Conservation (phyloP, 2,113 vertebrate genomes). For the Budorcas taxicolor region DNA sequence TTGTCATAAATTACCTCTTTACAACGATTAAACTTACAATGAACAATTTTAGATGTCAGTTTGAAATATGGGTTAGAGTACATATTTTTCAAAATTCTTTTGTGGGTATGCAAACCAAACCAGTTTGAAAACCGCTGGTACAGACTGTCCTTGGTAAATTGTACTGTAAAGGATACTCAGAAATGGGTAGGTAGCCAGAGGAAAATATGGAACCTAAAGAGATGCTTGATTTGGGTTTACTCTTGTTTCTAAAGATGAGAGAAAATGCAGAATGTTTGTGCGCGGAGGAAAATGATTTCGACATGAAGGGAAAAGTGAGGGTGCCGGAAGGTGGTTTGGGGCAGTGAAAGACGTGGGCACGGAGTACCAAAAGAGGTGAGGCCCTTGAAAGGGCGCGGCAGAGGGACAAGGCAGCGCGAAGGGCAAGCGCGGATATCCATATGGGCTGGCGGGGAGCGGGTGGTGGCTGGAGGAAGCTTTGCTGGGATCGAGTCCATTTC, state of each 20-base stretch:
- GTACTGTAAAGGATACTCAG: neutral
- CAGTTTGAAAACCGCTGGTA: neutral
- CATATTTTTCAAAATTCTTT: neutral
- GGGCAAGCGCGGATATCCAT: neutral
- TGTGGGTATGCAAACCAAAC: neutral
- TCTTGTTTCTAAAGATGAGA: neutral
- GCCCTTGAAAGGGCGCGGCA: neutral
- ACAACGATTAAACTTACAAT: neutral
- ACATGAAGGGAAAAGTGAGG: neutral
- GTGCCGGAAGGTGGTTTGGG: neutral
- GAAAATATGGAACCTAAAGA: neutral
- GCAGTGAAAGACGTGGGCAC: neutral
- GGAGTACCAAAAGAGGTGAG: neutral
- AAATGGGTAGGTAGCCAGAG: neutral
- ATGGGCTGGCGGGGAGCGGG: accelerated
- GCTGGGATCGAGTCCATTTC: neutral
- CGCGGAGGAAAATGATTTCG: neutral
- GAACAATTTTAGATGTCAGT: neutral
- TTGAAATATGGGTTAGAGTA: neutral
- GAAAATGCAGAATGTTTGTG: neutral
- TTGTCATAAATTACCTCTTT: neutral
- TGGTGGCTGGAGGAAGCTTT: neutral
- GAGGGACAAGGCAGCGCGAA: accelerated
- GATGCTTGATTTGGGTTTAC: neutral
- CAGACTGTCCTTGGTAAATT: neutral